phyloP scores from a whole-genome alignment of 2,113 vertebrate species.

The Mesembrinibis cayennensis region DNA sequence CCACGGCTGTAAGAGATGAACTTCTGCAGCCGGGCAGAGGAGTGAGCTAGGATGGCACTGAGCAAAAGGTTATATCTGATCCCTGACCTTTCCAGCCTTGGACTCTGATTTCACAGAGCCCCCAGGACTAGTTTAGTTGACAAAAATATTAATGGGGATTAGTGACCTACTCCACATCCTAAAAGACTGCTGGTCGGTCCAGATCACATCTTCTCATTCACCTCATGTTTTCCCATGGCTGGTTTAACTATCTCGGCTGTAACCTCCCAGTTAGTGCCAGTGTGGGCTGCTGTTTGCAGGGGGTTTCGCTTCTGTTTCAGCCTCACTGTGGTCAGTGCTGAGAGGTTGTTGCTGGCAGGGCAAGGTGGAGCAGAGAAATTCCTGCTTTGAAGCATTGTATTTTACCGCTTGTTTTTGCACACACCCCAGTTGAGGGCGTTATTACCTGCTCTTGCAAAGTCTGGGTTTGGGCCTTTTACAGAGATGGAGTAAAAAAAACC shows the following conservation, averaged over 20 bases:
- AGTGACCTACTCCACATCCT: neutral
- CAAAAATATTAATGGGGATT: slow-evolving; percentile 10
- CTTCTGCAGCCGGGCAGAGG: neutral
- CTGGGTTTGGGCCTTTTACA: neutral
- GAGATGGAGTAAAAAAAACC: neutral
- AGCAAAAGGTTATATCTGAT: slow-evolving; percentile 47
- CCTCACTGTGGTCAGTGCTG: neutral
- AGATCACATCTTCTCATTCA: neutral
- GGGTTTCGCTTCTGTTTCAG: neutral
- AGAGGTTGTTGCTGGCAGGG: neutral
- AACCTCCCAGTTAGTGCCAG: neutral
- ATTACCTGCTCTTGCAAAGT: neutral
- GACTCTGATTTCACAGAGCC: slow-evolving; percentile 36
- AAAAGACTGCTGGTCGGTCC: neutral
- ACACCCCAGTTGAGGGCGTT: fast-evolving
- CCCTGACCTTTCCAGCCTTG: slow-evolving; percentile 43
- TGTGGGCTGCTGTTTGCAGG: neutral
- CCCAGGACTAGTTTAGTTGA: neutral
- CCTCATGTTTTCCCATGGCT: fast-evolving
- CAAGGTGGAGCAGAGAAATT: neutral
- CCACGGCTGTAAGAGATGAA: neutral
- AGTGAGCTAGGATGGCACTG: neutral
- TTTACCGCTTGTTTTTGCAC: neutral
- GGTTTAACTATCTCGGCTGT: neutral
- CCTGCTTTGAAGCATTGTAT: neutral